Evolutionary conservation across 2,113 vertebrate genomes (phyloP), one percentile per base, ranked within the genome.

Genomic region (Dromaius novaehollandiae): DNA sequence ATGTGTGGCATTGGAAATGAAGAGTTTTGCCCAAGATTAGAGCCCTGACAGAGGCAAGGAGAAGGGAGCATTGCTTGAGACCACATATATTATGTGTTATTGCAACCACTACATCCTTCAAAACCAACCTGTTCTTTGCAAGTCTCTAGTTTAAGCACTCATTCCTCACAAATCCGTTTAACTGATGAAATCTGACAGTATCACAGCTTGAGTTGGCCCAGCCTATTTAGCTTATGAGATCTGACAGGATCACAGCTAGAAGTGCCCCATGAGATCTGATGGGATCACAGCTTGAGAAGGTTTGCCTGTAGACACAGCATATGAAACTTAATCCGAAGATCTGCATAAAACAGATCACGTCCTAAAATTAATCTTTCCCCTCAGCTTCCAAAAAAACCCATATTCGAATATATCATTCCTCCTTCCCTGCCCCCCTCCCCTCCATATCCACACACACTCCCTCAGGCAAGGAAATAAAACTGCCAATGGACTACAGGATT

Each of bases 181-280:
- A 25, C 79, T 96, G 78, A 96, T 97, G 82, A 86, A 87, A 93
- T 91, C 82, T 86, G 96, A 95, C 93, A 96, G 68, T 34, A 88
- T 77, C 84, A 1, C 95, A 96, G 91, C 93, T 81, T 94, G 88
- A 95, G 42, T 71, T 96, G 93, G 89, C 51, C 96, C 95, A 89
- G 7, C 38, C 25, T 94, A 75, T 92, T 90, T 95, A 87, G 46
- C 51, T 97, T 93, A 96, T 94, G 82, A 91, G 77, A 77, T 97
- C 92, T 96, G 96, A 96, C 90, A 96, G 76, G 82, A 95, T 96
- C 95, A 69, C 94, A 96, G 86, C 71, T 91, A 91, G 96, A 96
- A 93, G 28, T 92, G 88, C 69, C 94, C 94, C 96, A 89, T 83
- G 96, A 96, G 95, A 97, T 97, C 94, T 97, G 92, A 91, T 97